Evolutionary conservation across 2,888 invertebrate genomes (phyloP), one percentile per base, ranked within the genome.

Genomic region (Exephanes ischioxanthus): DNA sequence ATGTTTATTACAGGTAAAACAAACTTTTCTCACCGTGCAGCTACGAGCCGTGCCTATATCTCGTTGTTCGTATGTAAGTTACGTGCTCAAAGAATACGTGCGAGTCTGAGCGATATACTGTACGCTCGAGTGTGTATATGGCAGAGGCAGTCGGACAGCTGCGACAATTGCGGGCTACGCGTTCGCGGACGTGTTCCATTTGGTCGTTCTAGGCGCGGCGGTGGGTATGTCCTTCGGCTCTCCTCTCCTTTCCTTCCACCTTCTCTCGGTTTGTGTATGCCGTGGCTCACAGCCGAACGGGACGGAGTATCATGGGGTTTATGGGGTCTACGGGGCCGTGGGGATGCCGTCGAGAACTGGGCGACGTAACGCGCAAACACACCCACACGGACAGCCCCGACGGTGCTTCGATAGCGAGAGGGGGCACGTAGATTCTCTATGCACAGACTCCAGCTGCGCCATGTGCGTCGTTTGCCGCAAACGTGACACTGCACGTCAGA

Each of bases 381-480:
- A 67, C 67, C 53, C 63, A 37, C 51, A 30, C 14, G 41, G 26
- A 14, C 58, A 7, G 9, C 19, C 58, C 68, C 66, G 77, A 84
- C 84, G 87, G 67, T 58, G 30, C 63, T 63, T 63, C 63, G 33
- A 63, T 63, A 63, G 63, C 63, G 33, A 11, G 33, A 71, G 79
- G 79, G 87, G 80, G 92, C 92, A 93, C 93, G 93, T 92, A 93
- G 91, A 63, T 85, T 88, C 90, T 91, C 91, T 89, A 91, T 90
- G 91, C 91, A 88, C 91, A 91, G 90, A 89, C 92, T 92, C 92
- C 93, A 93, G 93, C 93, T 93, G 93, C 89, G 92, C 91, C 91
- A 90, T 92, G 93, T 92, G 93, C 93, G 91, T 93, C 93, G 93
- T 93, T 93, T 93, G 93, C 91, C 88, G 89, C 91, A 93, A 93